These are phyloP conservation scores for Lepus americanus DNA, from an alignment of 2,113 vertebrate genomes.

Conservation along the genomic window DNA sequence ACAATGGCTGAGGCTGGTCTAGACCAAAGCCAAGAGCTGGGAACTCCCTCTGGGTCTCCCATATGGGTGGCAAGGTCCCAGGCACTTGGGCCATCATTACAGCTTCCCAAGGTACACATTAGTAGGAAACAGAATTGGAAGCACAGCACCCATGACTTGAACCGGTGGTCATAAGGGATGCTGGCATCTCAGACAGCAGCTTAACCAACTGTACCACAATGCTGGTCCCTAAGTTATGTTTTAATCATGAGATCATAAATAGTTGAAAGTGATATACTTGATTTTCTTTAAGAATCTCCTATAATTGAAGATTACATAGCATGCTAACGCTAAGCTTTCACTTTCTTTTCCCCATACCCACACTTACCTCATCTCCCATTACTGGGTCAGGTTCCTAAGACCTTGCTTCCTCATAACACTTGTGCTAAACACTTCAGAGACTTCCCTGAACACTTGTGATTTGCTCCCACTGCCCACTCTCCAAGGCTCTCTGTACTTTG, in stretches of 20 bases:
- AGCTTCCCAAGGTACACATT: too few species aligned
- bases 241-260: slow-evolving; percentile 50
- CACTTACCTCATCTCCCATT: too few species aligned
- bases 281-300: slow-evolving; percentile 38
- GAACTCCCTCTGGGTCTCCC: too few species aligned
- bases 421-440: neutral
- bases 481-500: neutral
- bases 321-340: neutral
- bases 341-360: neutral
- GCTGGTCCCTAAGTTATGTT: neutral
- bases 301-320: neutral
- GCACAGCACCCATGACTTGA: too few species aligned
- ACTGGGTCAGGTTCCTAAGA: neutral
- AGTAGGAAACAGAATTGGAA: too few species aligned
- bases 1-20: too few species aligned
- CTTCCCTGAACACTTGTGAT: neutral
- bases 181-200: too few species aligned
- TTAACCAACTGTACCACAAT: too few species aligned
- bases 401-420: neutral
- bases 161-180: too few species aligned
- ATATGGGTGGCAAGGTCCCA: too few species aligned
- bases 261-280: slow-evolving; percentile 35
- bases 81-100: too few species aligned
- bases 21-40: too few species aligned
- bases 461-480: neutral